Percentiles rank a stretch among this genome's conserved stretches.
Conservation (phyloP, 2,797 vertebrate genomes). For the Thunnus albacares region DNA sequence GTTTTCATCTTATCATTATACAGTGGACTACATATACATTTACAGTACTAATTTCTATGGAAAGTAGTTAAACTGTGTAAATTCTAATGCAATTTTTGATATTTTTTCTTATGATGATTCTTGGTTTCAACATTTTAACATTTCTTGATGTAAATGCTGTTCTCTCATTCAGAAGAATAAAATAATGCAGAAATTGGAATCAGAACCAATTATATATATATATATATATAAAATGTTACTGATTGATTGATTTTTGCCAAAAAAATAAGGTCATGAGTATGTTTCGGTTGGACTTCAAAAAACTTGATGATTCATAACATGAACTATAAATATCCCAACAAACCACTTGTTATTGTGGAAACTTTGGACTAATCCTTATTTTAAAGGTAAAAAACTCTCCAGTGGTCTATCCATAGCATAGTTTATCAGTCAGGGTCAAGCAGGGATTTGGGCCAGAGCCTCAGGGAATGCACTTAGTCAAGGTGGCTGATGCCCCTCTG, state of each 20-base stretch:
- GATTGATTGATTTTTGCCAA: neutral
- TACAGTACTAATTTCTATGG: neutral
- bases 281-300: no score
- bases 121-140: neutral
- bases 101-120: neutral
- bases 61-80: neutral
- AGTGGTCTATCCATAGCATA: conserved; percentile 78
- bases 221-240: no score
- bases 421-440: conserved; percentile 88
- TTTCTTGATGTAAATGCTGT: neutral
- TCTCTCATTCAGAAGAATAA: neutral
- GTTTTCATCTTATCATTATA: neutral
- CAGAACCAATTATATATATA: neutral
- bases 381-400: conserved; percentile 53
- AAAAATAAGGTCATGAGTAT: neutral
- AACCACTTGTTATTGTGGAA: conserved; percentile 31
- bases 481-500: conserved; percentile 82
- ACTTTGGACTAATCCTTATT: conserved; percentile 44
- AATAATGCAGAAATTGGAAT: neutral
- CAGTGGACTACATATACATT: no score
- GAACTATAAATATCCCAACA: neutral
- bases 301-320: neutral
- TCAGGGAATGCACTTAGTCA: conserved; percentile 87
- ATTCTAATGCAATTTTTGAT: neutral
- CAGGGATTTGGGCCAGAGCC: conserved; percentile 80